Conservation (phyloP, 2,113 vertebrate genomes). For the human (Homo sapiens) region DNA sequence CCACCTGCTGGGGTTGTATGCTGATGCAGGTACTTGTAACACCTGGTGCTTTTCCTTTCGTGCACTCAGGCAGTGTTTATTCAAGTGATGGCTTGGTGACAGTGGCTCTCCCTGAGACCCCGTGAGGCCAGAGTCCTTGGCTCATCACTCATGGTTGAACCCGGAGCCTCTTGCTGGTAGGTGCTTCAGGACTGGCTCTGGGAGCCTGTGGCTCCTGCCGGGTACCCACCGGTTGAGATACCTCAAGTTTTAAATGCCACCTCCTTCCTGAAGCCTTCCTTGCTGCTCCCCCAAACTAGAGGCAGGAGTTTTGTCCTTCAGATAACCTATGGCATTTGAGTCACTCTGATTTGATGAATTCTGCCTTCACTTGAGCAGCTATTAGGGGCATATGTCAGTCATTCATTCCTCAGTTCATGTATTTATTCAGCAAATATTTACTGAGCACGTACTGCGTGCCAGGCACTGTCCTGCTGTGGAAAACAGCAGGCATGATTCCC, state of each 20-base stretch:
- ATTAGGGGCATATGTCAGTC: rapidly evolving
- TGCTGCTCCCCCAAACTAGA: neutral
- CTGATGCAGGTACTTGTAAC: rapidly evolving
- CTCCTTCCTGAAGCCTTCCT: neutral
- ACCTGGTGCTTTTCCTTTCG: rapidly evolving
- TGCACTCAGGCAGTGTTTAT: rapidly evolving
- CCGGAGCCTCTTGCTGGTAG: neutral
- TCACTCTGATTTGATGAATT: neutral
- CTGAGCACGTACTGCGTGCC: rapidly evolving
- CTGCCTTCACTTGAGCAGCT: neutral
- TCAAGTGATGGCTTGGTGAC: rapidly evolving
- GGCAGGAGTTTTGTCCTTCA: neutral
- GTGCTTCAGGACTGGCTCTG: rapidly evolving
- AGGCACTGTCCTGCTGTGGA: neutral
- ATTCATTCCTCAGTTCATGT: neutral
- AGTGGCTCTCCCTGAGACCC: neutral
- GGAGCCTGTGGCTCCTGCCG: neutral
- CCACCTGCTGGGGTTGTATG: rapidly evolving
- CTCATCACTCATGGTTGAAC: rapidly evolving
- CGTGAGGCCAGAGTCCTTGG: rapidly evolving
- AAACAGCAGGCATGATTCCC: rapidly evolving
- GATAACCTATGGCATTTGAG: rapidly evolving
- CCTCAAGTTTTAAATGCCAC: neutral
- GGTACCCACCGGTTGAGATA: neutral
- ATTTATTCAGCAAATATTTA: neutral